Base-by-base conservation (phyloP, 2,888 invertebrate genomes). In the Meteorus cinctellus region DNA sequence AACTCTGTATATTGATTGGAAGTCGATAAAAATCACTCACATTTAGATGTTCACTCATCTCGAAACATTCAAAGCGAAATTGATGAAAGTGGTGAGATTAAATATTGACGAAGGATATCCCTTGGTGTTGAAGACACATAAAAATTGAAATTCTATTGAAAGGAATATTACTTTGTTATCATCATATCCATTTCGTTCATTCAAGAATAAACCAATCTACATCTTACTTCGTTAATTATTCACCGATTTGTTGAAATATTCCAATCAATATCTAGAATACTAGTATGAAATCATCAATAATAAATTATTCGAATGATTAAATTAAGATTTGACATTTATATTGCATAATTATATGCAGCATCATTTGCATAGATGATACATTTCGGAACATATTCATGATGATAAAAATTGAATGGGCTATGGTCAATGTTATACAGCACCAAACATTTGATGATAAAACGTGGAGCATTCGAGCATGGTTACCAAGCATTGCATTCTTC, bases 401-500 rank as follows among this genome's bases (percentile, higher is more conserved):
- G 8, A 55, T 55, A 10, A 55, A 55, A 55, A 55, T 55, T 55
- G 19, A 3, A 55, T 19, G 19, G 55, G 55, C 24, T 55, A 16
- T 55, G 19, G 55, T 55, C 19, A 55, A 41, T 34, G n/a, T 41
- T 31, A 34, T 63, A 34, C 27, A 63, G 16, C 34, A 31, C 16
- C 19, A 65, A 19, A 65, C n/a, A 65, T 65, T 19, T 66, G 12
- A 55, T 10, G 14, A 60, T 34, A 73, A 67, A 73, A 48, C 66
- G 19, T 55, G 19, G 24, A 55, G 72, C 34, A 66, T 48, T 24
- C 55, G 19, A 19, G 74, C 69, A 70, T 76, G 71, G 75, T 75
- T 71, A 78, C 75, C 75, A 72, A 75, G 75, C 78, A 73, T 78
- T 77, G 67, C 72, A 77, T 78, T 80, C 72, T 75, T 75, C 74